Conservation (phyloP, 2,888 invertebrate genomes). For the Hydriomena furcata region DNA sequence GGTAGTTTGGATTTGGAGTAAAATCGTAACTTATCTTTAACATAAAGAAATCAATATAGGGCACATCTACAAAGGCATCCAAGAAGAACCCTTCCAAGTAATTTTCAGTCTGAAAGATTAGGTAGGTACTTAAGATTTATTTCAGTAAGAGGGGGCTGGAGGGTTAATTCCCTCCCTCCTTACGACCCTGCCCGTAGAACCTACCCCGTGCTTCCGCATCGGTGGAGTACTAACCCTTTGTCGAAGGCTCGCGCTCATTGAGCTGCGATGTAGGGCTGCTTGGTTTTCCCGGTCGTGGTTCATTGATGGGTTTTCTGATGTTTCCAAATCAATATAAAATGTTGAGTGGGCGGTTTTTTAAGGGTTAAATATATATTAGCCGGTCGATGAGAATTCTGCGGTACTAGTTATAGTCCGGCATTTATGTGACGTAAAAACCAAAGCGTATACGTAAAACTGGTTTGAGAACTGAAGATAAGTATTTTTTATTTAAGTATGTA, state of each 20-base stretch:
- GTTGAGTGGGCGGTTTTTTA: neutral
- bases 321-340: conserved; percentile 8
- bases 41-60: no score
- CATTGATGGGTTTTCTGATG: conserved; percentile 19
- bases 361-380: neutral
- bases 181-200: conserved; percentile 7
- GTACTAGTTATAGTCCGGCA: neutral
- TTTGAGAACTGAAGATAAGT: no score
- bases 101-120: neutral
- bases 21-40: no score
- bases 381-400: no score
- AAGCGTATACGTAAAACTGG: no score
- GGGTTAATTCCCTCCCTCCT: neutral
- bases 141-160: conserved; percentile 1
- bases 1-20: no score
- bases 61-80: no score
- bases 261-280: conserved; percentile 25
- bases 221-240: conserved; percentile 28
- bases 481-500: no score
- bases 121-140: conserved; percentile 1
- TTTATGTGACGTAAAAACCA: no score
- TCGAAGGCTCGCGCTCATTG: conserved; percentile 20
- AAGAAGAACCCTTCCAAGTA: neutral
- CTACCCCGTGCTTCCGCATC: conserved; percentile 11
- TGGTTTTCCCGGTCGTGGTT: conserved; percentile 20